Conservation (phyloP, 2,888 invertebrate species). For the Hydrotaea diabolus region DNA sequence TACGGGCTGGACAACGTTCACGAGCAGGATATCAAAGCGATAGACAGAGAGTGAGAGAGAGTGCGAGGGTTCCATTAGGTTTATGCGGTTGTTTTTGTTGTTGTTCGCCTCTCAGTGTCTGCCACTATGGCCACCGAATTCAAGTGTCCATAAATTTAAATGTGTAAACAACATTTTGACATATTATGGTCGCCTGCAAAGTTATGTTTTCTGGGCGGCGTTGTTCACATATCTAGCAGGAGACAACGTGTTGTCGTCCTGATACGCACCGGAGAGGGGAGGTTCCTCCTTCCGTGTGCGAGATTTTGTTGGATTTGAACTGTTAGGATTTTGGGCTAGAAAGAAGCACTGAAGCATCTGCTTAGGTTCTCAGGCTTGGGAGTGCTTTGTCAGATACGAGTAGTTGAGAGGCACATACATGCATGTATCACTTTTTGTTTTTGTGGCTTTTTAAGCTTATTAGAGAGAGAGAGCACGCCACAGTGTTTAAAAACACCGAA, state of each 20-base stretch:
- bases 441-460: no score
- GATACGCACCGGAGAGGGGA: constrained; percentile 10
- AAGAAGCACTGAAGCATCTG: constrained; percentile 42
- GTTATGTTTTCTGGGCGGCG: constrained; percentile 63
- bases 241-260: not conserved
- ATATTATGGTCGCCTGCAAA: constrained; percentile 69
- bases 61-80: not conserved
- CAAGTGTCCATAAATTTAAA: constrained; percentile 69
- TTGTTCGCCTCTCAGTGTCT: not conserved
- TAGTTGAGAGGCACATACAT: not conserved
- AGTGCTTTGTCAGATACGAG: constrained; percentile 19
- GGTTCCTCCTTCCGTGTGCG: not conserved
- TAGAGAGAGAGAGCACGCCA: no score
- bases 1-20: constrained; percentile 9
- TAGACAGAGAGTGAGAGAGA: not conserved
- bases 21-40: not conserved
- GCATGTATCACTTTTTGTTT: no score
- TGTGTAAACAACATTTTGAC: constrained; percentile 77
- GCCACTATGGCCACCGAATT: constrained; percentile 5
- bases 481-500: no score
- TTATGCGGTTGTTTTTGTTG: not conserved
- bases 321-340: no score
- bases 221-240: constrained; percentile 19
- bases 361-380: constrained; percentile 54
- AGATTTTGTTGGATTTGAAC: not conserved